Evolutionary conservation across 1,140 invertebrate species (phyloP), one percentile per base, ranked within the genome.

Genomic region (Battus philenor): DNA sequence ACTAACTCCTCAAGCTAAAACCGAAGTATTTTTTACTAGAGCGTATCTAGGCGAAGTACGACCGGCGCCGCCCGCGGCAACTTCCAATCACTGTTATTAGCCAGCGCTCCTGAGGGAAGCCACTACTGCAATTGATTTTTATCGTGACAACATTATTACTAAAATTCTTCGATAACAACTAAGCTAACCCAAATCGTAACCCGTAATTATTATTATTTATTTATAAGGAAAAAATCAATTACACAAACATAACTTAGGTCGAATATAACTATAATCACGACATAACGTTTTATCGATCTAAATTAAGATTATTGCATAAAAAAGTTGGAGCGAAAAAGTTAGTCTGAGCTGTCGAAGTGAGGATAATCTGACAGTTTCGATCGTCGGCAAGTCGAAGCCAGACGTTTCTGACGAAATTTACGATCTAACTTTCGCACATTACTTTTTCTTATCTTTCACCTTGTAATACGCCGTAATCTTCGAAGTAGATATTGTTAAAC

Each of bases 351-450:
- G 72, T 76, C 72, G 71, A 76, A 74, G 53, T 48, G 46, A 53
- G 69, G 67, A 70, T 80, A 72, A 78, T 80, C 76, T 76, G 62
- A 63, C 56, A 63, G 66, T 68, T 69, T 68, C 59, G 61, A 73
- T 71, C 66, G 63, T 57, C 38, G 46, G 50, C 55, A 62, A 64
- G 63, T 68, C 67, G 63, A 63, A 63, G 59, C 53, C 74, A 75
- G 72, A 76, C 70, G 68, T 70, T 73, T 54, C 59, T 56, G 39
- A 47, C 44, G 59, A 66, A 76, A 81, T 81, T 81, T 81, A 81
- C 69, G 67, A 64, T 41, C 64, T 44, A 81, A 81, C 70, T 81
- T 81, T 74, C 51, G 50, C 62, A 65, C 75, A 70, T 79, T 68
- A 71, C 58, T 76, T 70, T 63, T 74, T 65, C 68, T 74, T 79